phyloP scores from a whole-genome alignment of 2,113 vertebrate genomes.

The Excalfactoria chinensis region DNA sequence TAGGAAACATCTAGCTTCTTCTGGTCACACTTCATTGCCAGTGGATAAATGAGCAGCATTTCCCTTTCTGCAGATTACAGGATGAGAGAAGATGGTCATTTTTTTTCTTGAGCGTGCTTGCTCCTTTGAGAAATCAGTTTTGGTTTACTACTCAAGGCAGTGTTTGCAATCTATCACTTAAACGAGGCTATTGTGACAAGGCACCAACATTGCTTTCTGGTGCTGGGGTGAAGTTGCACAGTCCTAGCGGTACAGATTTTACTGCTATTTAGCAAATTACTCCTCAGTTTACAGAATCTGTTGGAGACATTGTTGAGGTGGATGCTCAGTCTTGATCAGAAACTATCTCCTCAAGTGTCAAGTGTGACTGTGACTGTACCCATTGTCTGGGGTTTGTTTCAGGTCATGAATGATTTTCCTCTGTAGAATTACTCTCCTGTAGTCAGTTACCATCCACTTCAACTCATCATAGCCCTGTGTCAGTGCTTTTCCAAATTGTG shows the following conservation, averaged over 20 bases:
- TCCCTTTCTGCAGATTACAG: neutral
- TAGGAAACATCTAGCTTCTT: neutral
- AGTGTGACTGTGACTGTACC: neutral
- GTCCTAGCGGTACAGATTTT: neutral
- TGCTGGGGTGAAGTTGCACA: neutral
- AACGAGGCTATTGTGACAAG: neutral
- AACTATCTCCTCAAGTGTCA: neutral
- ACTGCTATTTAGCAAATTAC: neutral
- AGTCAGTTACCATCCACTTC: neutral
- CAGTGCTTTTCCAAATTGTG: neutral
- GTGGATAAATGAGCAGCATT: neutral
- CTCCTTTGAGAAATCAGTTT: constrained; percentile 54
- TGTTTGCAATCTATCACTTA: constrained; percentile 9
- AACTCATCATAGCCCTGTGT: rapidly evolving
- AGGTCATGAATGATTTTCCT: neutral
- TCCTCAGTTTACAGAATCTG: neutral
- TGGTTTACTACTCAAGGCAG: neutral
- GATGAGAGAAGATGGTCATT: neutral
- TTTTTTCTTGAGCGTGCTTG: neutral
- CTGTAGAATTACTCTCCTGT: neutral
- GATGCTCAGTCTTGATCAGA: neutral
- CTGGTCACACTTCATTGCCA: neutral
- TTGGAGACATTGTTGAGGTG: neutral
- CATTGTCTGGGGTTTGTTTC: neutral
- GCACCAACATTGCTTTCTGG: neutral